phyloP scores from a whole-genome alignment of 2,888 invertebrate genomes.

The Diploptera punctata region DNA sequence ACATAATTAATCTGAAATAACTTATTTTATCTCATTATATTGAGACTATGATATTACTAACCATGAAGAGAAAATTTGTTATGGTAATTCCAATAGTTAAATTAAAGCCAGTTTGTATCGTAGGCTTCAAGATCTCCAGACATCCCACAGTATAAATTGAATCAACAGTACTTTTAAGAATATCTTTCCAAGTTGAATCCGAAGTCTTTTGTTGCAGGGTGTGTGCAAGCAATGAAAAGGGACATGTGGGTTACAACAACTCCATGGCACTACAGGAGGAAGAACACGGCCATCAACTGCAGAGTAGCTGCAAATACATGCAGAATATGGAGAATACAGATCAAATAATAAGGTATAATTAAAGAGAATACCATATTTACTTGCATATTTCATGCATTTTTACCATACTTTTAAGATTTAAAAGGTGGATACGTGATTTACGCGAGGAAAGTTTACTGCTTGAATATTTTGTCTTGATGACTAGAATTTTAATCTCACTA shows the following conservation, averaged over 20 bases:
- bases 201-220: conserved; percentile 59
- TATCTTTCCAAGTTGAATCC: not conserved
- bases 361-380: too few species aligned
- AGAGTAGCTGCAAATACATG: conserved; percentile 49
- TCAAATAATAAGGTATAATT: too few species aligned
- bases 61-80: not conserved
- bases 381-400: too few species aligned
- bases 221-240: conserved; percentile 67
- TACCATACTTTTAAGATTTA: too few species aligned
- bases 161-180: not conserved
- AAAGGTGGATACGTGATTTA: too few species aligned
- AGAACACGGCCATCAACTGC: conserved; percentile 59
- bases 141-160: not conserved
- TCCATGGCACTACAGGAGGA: conserved; percentile 64
- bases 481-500: too few species aligned
- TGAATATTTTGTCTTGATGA: too few species aligned
- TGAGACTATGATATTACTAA: too few species aligned
- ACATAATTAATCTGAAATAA: too few species aligned
- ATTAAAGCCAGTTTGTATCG: not conserved
- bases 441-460: too few species aligned
- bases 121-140: not conserved
- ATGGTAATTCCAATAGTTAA: not conserved
- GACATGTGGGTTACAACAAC: conserved; percentile 65
- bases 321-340: too few species aligned
- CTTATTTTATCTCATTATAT: too few species aligned